Base-by-base conservation (phyloP, 2,797 vertebrate species). In the Eutrigla gurnardus region DNA sequence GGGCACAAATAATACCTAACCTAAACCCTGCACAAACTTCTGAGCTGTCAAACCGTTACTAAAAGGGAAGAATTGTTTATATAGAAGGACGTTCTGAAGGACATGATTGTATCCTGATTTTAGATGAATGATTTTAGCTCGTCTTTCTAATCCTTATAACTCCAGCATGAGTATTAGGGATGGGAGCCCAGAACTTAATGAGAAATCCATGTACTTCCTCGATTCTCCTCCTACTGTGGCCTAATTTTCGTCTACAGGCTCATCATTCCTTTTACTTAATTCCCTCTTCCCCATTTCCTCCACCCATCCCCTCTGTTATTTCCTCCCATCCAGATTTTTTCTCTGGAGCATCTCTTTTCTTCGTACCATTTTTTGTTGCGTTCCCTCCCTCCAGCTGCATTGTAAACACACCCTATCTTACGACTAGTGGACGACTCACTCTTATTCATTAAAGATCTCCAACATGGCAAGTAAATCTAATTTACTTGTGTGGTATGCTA, bases 191-290 rank as follows among this genome's bases (percentile, higher is more conserved):
- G 54, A 47, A 65, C 50, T 65, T 61, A 83, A 80, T 58, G 70
- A 73, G 61, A 40, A 71, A 70, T 80, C 62, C 62, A 43, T 63
- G 70, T 46, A 15, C 67, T 65, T 69, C 53, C 35, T 74, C 43
- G 52, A 5, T 64, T 76, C 47, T 78, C 65, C 57, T 81, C 67
- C 61, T 7, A 73, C 54, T 61, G 9, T 79, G 75, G 33, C 80
- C 82, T 77, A 73, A 66, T 82, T 87, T 75, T 66, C 53, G 33
- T 53, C 67, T 58, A 49, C 61, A 4, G 68, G 70, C 77, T 81
- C 72, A 68, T 77, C 66, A 59, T 68, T 66, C 39, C 36, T 60
- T 75, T 75, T 49, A 65, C 63, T 45, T 40, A 73, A 77, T 71
- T 77, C 65, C 65, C 63, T 59, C 45, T 52, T 7, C 47, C 43